phyloP scores from a whole-genome alignment of 2,888 invertebrate genomes.

The Stenodera caucasica region DNA sequence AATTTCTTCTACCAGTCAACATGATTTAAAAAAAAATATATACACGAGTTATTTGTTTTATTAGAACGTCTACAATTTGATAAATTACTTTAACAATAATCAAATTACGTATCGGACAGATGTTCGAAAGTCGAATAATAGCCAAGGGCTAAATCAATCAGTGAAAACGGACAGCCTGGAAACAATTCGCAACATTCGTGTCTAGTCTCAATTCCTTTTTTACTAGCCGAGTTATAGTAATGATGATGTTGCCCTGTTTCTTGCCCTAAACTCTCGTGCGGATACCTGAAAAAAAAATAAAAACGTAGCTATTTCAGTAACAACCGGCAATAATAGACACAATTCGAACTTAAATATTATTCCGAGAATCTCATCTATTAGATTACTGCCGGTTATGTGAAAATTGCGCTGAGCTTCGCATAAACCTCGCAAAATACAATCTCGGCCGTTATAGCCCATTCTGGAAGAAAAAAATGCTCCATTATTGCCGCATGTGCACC shows the following conservation, averaged over 20 bases:
- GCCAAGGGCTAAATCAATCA: constrained; percentile 72
- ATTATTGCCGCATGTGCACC: neutral
- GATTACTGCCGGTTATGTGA: constrained; percentile 59
- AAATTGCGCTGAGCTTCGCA: constrained; percentile 72
- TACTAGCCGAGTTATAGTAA: constrained; percentile 66
- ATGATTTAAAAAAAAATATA: no score
- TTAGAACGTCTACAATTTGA: no score
- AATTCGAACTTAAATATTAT: constrained; percentile 65
- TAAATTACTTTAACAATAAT: neutral
- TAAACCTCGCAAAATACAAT: constrained; percentile 70
- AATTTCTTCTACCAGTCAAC: no score
- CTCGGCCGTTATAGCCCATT: constrained; percentile 71
- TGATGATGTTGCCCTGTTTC: constrained; percentile 56
- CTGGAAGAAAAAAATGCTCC: constrained; percentile 52
- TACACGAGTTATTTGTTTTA: no score
- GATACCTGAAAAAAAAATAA: constrained; percentile 22
- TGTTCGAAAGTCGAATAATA: constrained; percentile 37
- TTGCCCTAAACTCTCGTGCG: neutral
- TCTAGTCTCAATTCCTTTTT: constrained; percentile 51
- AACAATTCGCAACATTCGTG: constrained; percentile 59
- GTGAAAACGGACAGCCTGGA: constrained; percentile 68
- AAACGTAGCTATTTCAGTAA: constrained; percentile 5
- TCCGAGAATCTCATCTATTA: constrained; percentile 71
- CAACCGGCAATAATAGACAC: neutral
- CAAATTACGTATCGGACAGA: constrained; percentile 9